Percentiles rank a stretch among this genome's conserved stretches.
Conservation (phyloP, 2,888 invertebrate species). For the Sepioteuthis lessoniana region DNA sequence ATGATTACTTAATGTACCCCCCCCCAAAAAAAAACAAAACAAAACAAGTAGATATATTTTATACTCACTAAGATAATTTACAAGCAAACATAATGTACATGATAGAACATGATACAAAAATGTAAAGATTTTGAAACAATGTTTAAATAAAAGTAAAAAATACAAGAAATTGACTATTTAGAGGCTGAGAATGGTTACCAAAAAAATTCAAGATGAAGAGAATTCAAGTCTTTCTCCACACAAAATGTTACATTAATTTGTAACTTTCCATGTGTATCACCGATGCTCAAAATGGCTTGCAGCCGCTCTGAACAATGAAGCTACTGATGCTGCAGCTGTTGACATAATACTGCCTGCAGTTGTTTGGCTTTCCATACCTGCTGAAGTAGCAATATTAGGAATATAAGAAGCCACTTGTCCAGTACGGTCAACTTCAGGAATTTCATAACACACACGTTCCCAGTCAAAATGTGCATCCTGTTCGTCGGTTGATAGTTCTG, state of each 20-base stretch:
- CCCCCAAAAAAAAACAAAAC: too few species aligned
- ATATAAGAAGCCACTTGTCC: slow-evolving; percentile 54
- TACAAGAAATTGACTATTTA: too few species aligned
- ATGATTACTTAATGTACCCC: too few species aligned
- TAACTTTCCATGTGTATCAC: slow-evolving; percentile 48
- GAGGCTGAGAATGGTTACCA: too few species aligned
- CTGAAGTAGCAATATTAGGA: slow-evolving; percentile 54
- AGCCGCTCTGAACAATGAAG: slow-evolving; percentile 82
- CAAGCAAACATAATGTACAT: too few species aligned
- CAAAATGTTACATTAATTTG: not conserved
- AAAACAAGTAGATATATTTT: too few species aligned
- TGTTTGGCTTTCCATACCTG: slow-evolving; percentile 46
- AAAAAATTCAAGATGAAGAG: too few species aligned
- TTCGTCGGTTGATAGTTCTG: slow-evolving; percentile 80
- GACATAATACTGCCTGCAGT: slow-evolving; percentile 85
- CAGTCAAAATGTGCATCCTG: slow-evolving; percentile 83
- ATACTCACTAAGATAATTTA: too few species aligned
- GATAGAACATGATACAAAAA: too few species aligned
- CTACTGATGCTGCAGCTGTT: slow-evolving; percentile 87
- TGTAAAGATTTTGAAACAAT: too few species aligned
- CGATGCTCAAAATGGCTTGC: slow-evolving; percentile 54
- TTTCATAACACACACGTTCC: slow-evolving; percentile 81
- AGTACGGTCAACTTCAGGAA: slow-evolving; percentile 59
- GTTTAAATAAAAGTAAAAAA: too few species aligned
- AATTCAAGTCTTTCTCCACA: too few species aligned